Conservation (phyloP, 30 jellyfish, hydroid and myxozoan species). For the Aurelia sp. region DNA sequence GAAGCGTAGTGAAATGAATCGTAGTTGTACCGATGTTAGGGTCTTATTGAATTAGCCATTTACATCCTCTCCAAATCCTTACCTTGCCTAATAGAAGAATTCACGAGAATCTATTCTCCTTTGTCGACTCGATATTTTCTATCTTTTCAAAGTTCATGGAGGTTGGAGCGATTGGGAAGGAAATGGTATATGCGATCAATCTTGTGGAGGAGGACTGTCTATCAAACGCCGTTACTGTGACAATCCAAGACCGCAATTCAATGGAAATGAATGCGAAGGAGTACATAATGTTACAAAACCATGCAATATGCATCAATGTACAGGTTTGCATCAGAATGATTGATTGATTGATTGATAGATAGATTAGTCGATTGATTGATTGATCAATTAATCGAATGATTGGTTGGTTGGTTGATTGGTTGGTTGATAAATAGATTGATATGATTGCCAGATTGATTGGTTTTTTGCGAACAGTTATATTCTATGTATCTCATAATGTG, state of each 20-base stretch:
- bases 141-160: constrained; percentile 51
- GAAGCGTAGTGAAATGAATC: too few relatives aligned
- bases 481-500: too few relatives aligned
- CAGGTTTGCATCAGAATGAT: constrained; percentile 24
- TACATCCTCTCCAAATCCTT: not conserved
- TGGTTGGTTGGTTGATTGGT: too few relatives aligned
- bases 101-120: not conserved
- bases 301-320: constrained; percentile 61
- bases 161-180: constrained; percentile 81
- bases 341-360: too few relatives aligned
- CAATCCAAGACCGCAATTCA: constrained; percentile 71
- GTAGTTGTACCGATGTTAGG: too few relatives aligned
- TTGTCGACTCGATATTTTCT: not conserved
- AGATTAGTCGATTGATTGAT: too few relatives aligned
- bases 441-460: too few relatives aligned
- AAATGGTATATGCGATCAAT: constrained; percentile 52
- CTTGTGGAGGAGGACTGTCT: constrained; percentile 74
- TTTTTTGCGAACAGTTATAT: too few relatives aligned
- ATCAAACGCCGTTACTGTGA: constrained; percentile 71
- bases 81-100: not conserved
- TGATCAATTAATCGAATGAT: too few relatives aligned
- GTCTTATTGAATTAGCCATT: not conserved
- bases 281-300: not conserved
- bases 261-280: constrained; percentile 67
- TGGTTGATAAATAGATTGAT: too few relatives aligned